These are phyloP conservation scores for Eupithecia subfuscata DNA, from an alignment of 2,888 invertebrate species.

Conservation along the genomic window DNA sequence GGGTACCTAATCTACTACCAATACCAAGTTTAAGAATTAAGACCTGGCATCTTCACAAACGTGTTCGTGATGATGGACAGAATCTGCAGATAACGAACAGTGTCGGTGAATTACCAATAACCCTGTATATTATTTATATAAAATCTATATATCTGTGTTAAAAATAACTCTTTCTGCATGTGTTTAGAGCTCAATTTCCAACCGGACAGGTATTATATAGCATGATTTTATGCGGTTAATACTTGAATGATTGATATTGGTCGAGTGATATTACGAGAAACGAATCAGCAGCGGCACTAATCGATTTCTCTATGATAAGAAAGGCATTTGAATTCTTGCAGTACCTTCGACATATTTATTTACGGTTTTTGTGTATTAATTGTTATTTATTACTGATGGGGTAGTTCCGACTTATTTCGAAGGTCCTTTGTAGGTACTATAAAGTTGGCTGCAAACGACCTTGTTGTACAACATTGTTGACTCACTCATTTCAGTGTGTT, in stretches of 20 bases:
- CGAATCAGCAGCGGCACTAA: constrained; percentile 7
- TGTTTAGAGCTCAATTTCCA: background rate
- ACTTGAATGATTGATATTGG: background rate
- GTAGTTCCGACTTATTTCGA: background rate
- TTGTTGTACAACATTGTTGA: background rate
- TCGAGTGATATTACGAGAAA: background rate
- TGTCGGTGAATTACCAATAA: no score
- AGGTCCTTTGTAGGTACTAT: background rate
- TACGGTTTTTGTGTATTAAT: background rate
- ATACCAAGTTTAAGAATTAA: no score
- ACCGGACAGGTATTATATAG: background rate
- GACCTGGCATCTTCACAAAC: no score
- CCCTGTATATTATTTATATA: background rate
- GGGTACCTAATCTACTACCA: no score
- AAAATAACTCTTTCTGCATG: background rate
- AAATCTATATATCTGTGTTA: background rate
- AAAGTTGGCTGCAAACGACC: background rate
- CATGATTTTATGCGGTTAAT: background rate
- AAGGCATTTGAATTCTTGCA: background rate
- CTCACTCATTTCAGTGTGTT: constrained; percentile 1
- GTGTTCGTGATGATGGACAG: no score
- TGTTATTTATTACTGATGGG: background rate
- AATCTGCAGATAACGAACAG: no score
- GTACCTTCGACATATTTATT: background rate
- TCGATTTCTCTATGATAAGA: constrained; percentile 10